phyloP scores from a whole-genome alignment of 2,797 vertebrate species.

The Phalloptychus januarius region DNA sequence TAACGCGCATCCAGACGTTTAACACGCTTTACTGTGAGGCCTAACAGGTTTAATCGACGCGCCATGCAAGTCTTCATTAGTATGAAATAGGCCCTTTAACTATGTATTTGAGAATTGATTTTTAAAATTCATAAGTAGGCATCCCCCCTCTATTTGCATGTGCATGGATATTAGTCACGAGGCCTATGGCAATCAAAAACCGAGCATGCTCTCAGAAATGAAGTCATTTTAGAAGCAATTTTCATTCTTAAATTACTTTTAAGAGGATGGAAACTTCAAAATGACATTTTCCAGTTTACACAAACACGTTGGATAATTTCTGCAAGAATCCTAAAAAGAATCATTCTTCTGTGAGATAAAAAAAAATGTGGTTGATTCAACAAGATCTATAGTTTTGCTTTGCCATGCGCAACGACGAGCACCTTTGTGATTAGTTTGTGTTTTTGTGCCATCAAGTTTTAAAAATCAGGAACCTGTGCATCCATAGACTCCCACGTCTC shows the following conservation, averaged over 20 bases:
- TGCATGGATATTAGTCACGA: slow-evolving; percentile 57
- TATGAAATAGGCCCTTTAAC: slow-evolving; percentile 65
- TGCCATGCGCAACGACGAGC: too few species aligned
- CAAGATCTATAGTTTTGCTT: not conserved
- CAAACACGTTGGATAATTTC: slow-evolving; percentile 1
- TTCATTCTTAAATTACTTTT: slow-evolving; percentile 15
- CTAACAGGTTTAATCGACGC: slow-evolving; percentile 70
- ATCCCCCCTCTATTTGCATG: slow-evolving; percentile 59
- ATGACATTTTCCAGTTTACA: not conserved
- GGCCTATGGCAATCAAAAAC: slow-evolving; percentile 42
- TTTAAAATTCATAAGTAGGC: slow-evolving; percentile 57
- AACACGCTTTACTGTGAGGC: slow-evolving; percentile 50
- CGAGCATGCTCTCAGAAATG: slow-evolving; percentile 51
- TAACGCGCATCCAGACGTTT: slow-evolving; percentile 54
- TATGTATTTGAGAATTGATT: slow-evolving; percentile 73
- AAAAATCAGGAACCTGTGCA: not conserved
- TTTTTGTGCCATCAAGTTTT: not conserved
- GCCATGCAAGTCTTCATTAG: slow-evolving; percentile 65
- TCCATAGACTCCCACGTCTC: not conserved
- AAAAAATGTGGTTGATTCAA: slow-evolving; percentile 4
- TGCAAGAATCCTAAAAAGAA: not conserved
- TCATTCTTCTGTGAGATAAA: not conserved
- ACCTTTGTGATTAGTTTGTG: not conserved
- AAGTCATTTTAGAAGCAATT: slow-evolving; percentile 20
- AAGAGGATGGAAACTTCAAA: slow-evolving; percentile 27